phyloP scores from a whole-genome alignment of 2,797 vertebrate species.

The Pogonophryne albipinna region DNA sequence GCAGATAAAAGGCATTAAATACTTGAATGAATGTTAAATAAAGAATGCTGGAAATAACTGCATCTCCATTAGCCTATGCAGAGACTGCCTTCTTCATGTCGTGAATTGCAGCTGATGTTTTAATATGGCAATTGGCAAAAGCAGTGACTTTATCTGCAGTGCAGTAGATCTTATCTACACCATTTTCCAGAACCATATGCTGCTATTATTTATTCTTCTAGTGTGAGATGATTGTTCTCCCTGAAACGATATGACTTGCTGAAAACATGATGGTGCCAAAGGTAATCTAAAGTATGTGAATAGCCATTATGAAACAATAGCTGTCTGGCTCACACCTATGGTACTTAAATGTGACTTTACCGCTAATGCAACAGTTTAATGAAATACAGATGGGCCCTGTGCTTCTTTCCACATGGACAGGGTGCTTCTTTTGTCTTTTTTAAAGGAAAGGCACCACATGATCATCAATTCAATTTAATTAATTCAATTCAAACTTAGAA shows the following conservation, averaged over 20 bases:
- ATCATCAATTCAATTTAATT: constrained; percentile 9
- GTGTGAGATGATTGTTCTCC: neutral
- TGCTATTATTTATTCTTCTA: neutral
- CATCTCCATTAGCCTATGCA: no score
- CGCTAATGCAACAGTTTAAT: constrained; percentile 29
- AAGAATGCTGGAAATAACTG: no score
- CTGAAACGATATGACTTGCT: neutral
- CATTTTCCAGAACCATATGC: neutral
- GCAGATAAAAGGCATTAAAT: no score
- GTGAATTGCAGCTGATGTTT: no score
- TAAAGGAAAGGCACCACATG: neutral
- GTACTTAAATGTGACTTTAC: constrained; percentile 1
- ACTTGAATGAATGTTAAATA: no score
- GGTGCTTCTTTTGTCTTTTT: constrained; percentile 21
- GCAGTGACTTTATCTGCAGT: neutral
- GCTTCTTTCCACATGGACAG: constrained; percentile 52
- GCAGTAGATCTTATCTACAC: neutral
- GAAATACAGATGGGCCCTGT: constrained; percentile 35
- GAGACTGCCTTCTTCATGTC: no score
- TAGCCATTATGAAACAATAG: neutral
- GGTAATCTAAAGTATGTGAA: constrained; percentile 7
- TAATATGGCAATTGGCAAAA: no score
- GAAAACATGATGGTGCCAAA: constrained; percentile 1
- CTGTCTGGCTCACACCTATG: constrained; percentile 31
- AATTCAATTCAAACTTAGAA: no score